Evolutionary conservation across 2,888 invertebrate species (phyloP), one percentile per base, ranked within the genome.

Genomic region (Pemphredon lugubris): DNA sequence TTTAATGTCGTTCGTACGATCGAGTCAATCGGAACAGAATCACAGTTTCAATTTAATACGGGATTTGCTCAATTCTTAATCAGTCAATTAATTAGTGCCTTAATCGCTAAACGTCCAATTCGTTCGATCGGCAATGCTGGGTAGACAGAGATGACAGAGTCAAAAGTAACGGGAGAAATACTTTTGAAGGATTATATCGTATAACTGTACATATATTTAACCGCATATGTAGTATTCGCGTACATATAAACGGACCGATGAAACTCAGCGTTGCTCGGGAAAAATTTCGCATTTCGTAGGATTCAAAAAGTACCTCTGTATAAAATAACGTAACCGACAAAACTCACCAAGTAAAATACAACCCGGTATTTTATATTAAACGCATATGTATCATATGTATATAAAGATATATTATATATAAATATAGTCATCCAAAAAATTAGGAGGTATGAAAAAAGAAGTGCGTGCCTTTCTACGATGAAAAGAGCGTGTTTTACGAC

Each of bases 351-450:
- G 20, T 32, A 18, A 47, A 50, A 30, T 40, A 21, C 26, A 37
- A 61, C 45, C 47, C 47, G 40, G 47, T 73, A 61, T 58, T 67
- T 65, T 69, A 60, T 67, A 53, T 66, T 69, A 70, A 79, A 79
- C 74, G 73, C 75, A 75, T 77, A 74, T 78, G 81, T 83, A 82
- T 78, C 66, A 81, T 82, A 82, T 85, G 83, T 86, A 84, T 59
- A 86, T 85, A 84, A 68, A 79, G 63, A 79, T 67, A 83, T 84
- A 82, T 84, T 74, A 60, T 57, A 68, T 76, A 57, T 77, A 70
- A 63, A 44, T 51, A 71, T 54, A 66, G 69, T 79, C 70, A 76
- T 65, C 59, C 67, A 67, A 69, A 48, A 63, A 66, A 42, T 67
- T 68, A 76, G 65, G 68, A 77, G 48, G 67, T 60, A 32, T 16